Evolutionary conservation across 2,797 vertebrate species (phyloP).

Genomic region (Otus scops): DNA sequence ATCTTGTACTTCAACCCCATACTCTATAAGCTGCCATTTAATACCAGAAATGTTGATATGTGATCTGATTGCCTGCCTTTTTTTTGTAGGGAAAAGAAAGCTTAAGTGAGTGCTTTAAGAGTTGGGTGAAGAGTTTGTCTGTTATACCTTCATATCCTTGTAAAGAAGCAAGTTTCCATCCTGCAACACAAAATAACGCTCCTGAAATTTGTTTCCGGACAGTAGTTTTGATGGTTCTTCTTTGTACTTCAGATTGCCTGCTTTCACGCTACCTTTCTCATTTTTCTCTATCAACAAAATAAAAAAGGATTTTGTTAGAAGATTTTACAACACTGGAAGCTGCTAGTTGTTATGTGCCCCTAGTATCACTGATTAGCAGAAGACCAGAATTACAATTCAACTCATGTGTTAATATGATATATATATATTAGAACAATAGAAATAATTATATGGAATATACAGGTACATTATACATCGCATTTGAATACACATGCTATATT

Average conservation of each 20-base stretch:
- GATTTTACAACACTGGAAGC: neutral
- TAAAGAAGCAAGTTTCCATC: conserved; percentile 87
- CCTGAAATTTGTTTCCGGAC: conserved; percentile 92
- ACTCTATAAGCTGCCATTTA: neutral
- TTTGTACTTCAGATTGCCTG: conserved; percentile 87
- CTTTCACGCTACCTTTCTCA: conserved; percentile 68
- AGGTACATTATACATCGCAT: neutral
- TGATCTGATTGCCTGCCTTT: neutral
- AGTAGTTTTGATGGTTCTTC: conserved; percentile 91
- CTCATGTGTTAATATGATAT: neutral
- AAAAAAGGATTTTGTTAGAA: neutral
- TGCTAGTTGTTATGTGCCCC: neutral
- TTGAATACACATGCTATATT: neutral
- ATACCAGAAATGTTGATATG: neutral
- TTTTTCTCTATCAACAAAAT: conserved; percentile 66
- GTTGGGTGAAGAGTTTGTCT: neutral
- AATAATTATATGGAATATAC: neutral
- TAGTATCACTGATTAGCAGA: neutral
- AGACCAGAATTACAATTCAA: neutral
- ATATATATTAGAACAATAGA: neutral
- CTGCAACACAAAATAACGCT: conserved; percentile 86
- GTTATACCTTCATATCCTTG: conserved; percentile 91
- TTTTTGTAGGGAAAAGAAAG: neutral
- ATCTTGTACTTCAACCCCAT: neutral
- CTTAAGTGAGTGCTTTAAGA: neutral